A percentile compares a stretch with the other conserved stretches of the same genome.
phyloP scores from a whole-genome alignment of 2,797 vertebrate species.

The Eurystomus glaucurus region DNA sequence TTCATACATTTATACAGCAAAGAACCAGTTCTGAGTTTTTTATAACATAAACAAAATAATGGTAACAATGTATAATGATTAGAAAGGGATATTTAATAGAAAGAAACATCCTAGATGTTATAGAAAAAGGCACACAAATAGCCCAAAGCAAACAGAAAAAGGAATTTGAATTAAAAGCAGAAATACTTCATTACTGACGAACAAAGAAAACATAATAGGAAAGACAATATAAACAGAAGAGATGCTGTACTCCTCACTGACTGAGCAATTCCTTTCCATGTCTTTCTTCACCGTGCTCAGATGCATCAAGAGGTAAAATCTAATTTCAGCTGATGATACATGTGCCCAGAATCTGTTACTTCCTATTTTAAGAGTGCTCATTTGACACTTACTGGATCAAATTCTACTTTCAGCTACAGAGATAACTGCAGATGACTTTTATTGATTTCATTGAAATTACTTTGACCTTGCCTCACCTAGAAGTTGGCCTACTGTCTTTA shows the following conservation, averaged over 20 bases:
- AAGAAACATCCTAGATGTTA: not conserved
- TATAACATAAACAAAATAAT: not conserved
- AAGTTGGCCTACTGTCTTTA: not conserved
- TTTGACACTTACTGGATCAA: not conserved
- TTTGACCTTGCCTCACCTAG: not conserved
- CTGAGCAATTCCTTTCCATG: not conserved
- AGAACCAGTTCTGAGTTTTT: not conserved
- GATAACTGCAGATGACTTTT: not conserved
- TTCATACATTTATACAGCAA: not conserved
- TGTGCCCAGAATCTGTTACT: not conserved
- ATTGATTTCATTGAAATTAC: not conserved
- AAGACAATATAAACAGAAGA: not conserved
- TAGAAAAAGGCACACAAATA: not conserved
- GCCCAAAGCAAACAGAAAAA: not conserved
- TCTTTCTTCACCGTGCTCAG: not conserved
- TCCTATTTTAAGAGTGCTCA: not conserved
- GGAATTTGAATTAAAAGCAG: not conserved
- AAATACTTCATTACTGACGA: not conserved
- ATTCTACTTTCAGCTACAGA: not conserved
- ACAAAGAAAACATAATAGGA: not conserved
- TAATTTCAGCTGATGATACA: not conserved
- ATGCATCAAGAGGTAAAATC: not conserved
- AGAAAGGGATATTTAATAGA: not conserved
- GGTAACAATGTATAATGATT: not conserved
- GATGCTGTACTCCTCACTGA: not conserved